Conservation (phyloP, 2,888 invertebrate species). For the Eupithecia tripunctaria region DNA sequence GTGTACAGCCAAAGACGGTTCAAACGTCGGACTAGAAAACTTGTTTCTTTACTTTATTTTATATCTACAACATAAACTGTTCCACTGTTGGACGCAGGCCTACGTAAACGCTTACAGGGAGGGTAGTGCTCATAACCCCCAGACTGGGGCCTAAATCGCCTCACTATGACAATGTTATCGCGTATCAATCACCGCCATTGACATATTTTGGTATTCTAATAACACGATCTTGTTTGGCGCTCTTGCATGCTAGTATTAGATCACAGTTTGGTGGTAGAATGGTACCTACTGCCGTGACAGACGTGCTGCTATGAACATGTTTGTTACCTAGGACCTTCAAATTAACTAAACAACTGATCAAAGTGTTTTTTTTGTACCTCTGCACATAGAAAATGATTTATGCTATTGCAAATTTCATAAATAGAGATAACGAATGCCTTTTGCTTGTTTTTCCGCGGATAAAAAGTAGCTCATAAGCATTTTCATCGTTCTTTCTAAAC, state of each 20-base stretch:
- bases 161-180: no score
- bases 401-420: not conserved
- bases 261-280: no score
- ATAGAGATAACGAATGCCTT: not conserved
- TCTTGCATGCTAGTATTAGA: no score
- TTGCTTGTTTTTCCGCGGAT: not conserved
- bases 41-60: not conserved
- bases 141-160: no score
- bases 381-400: not conserved
- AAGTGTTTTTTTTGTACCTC: not conserved
- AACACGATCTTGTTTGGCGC: no score
- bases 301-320: no score
- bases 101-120: no score
- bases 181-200: no score
- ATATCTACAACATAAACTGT: not conserved
- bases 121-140: no score
- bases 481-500: not conserved
- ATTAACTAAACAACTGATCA: not conserved
- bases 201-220: no score
- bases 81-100: not conserved
- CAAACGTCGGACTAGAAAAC: constrained; percentile 14
- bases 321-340: no score
- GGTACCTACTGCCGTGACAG: no score
- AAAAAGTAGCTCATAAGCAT: not conserved
- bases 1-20: constrained; percentile 40